Conservation (phyloP, 35 echinoderm and acorn worm genomes). For the Heliocidaris erythrogramma region DNA sequence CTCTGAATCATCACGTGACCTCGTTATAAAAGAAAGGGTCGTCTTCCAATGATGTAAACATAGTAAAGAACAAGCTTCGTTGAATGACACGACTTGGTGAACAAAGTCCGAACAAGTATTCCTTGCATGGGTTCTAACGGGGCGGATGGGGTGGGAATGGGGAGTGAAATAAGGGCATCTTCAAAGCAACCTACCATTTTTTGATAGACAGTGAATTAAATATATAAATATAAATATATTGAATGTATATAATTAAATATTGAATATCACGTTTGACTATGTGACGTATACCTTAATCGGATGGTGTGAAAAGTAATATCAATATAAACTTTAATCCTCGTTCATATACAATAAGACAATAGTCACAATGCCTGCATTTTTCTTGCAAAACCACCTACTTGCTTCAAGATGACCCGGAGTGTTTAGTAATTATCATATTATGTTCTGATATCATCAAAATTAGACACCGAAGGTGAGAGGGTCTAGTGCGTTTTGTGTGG, state of each 20-base stretch:
- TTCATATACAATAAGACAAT: neutral
- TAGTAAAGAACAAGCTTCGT: too few relatives aligned
- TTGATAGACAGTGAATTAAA: neutral
- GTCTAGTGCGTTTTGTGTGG: neutral
- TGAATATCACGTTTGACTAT: too few relatives aligned
- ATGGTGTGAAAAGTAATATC: neutral
- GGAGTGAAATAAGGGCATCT: neutral
- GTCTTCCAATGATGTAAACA: too few relatives aligned
- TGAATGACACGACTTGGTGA: too few relatives aligned
- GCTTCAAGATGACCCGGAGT: neutral
- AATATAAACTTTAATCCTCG: neutral
- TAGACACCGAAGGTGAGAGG: neutral
- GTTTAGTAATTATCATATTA: neutral
- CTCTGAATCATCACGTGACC: too few relatives aligned
- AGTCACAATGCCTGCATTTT: neutral
- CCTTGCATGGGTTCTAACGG: neutral
- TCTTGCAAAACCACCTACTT: neutral
- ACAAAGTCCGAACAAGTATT: too few relatives aligned
- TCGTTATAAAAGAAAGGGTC: too few relatives aligned
- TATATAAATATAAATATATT: too few relatives aligned
- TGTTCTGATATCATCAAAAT: neutral
- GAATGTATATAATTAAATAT: too few relatives aligned
- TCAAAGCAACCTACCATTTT: neutral
- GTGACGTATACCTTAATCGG: neutral
- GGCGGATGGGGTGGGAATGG: neutral